Base-by-base conservation (phyloP, 2,113 vertebrate genomes). In the Ploceus nigricollis region DNA sequence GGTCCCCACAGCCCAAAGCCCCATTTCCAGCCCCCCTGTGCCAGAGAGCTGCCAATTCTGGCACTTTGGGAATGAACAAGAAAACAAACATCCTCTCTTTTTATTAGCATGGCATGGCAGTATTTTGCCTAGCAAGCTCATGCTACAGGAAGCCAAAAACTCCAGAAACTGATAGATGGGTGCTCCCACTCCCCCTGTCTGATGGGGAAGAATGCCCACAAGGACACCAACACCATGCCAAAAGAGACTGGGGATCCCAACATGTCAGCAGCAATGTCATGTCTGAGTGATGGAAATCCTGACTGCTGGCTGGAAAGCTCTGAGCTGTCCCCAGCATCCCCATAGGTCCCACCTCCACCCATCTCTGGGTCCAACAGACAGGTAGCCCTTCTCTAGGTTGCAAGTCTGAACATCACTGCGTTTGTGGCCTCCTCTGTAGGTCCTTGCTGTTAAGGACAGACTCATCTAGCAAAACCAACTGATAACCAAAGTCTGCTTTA, bases 21-120 rank as follows among this genome's bases (percentile, higher is more conserved):
- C 23, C 3, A 0, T 44, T 93, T 75, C 75, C 60, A 90, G 58
- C 11, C 15, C 33, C 51, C 8, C 24, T 2, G 12, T 58, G 81
- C 75, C 90, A 92, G 58, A 82, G 69, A 86, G 40, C 90, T 82
- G 90, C 80, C 58, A 45, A 40, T 78, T 91, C 44, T 58, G n/a
- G 81, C 92, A 90, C 35, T 18, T 65, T 13, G 48, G 58, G 58
- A 93, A 91, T 6, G 5, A 77, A 58, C 82, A 87, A 78, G 83
- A 73, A 86, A 91, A 81, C 64, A 96, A 96, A 89, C 56, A 75
- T 72, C 77, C 82, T 87, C 58, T 82, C 63, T 82, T 79, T 81
- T 85, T 87, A 89, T 88, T 68, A 88, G 73, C 68, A 89, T 77
- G 57, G 35, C 84, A 70, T 70, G 94, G 91, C 0, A 0, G 19